Evolutionary conservation across 1,140 invertebrate genomes (phyloP), one percentile per base, ranked within the genome.

Genomic region (Drosophila saltans): DNA sequence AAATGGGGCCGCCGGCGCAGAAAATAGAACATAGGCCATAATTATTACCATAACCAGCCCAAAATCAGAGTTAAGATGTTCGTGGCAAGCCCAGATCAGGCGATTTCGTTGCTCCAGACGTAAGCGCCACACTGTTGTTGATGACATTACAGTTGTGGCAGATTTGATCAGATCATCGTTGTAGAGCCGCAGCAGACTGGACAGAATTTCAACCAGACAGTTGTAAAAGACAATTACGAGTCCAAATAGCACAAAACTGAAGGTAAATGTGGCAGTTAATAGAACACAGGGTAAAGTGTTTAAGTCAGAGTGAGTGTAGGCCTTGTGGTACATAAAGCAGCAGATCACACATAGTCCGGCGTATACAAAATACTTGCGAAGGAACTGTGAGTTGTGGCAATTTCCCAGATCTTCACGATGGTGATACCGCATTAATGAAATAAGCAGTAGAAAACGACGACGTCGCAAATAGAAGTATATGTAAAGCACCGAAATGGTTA

Each of bases 21-120:
- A 72, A 40, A 78, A 30, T 1, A 86, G 57, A 3, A 72, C 28
- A 67, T 65, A 77, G 2, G 70, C 78, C 52, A 74, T 69, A 16
- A 90, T 79, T 4, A 77, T 1, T 11, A 66, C 48, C 45, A 88
- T 30, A 0, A 81, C 45, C 1, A 76, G 30, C 0, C 88, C 88
- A 45, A 88, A 81, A 7, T 36, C 64, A n/a, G 52, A 66, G 72
- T 69, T 91, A 28, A 91, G 33, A 24, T 82, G 45, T 11, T 79
- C 59, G 10, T 66, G 63, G 59, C 80, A 90, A 57, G 90, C 41
- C 39, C 63, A 55, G 0, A 91, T 69, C 10, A 89, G 26, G 1
- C 70, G 73, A 74, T 66, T 71, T 1, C 80, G 66, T 16, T 76
- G 77, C 24, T 56, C 39, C 28, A 84, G 28, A 1, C 55, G 58